A percentile compares a stretch with the other conserved stretches of the same genome.
phyloP scores from a whole-genome alignment of 1,140 invertebrate genomes.

The Helicoverpa zea region DNA sequence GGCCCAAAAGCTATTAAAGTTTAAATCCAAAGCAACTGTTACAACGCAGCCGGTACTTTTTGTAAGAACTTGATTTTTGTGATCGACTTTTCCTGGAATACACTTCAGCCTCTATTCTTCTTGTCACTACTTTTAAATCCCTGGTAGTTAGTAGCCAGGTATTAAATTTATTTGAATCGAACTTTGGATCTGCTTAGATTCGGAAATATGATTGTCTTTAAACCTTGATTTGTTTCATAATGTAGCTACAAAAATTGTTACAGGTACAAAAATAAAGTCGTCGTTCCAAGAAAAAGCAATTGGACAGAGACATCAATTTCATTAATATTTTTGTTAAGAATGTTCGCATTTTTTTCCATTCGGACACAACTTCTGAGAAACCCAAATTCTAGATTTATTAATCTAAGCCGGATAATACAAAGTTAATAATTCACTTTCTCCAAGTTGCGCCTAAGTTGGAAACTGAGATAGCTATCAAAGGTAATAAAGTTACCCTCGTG shows the following conservation, averaged over 20 bases:
- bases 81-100: not conserved
- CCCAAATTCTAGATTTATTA: not conserved
- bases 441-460: not conserved
- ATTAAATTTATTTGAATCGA: too few species aligned
- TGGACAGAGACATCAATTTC: too few species aligned
- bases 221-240: too few species aligned
- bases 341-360: not conserved
- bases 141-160: too few species aligned
- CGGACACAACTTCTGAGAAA: not conserved
- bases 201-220: too few species aligned
- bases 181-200: too few species aligned
- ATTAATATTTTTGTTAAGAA: not conserved
- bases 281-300: not conserved
- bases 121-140: too few species aligned
- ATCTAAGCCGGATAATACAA: not conserved
- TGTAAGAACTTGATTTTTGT: slow-evolving; percentile 3
- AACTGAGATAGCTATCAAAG: slow-evolving; percentile 20
- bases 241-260: too few species aligned
- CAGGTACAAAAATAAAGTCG: not conserved
- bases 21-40: slow-evolving; percentile 42
- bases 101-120: not conserved
- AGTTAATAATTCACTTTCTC: slow-evolving; percentile 12
- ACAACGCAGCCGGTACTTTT: not conserved
- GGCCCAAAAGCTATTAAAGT: slow-evolving; percentile 40
- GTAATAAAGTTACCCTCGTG: slow-evolving; percentile 20